Base-by-base conservation (phyloP, 2,797 vertebrate species). In the Gallinago nigripennis region DNA sequence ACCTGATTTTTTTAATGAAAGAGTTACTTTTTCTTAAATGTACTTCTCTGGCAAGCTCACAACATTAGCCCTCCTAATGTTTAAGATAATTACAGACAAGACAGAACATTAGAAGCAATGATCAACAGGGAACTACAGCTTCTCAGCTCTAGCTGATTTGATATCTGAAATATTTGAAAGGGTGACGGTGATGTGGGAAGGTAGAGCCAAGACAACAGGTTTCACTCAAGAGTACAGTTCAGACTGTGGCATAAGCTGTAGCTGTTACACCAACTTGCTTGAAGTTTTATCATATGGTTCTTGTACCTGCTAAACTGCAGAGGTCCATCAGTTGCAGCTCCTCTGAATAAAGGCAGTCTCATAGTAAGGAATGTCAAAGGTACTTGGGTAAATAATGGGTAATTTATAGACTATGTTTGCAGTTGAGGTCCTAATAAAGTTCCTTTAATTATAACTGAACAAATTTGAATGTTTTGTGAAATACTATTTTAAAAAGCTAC, bases 181-280 rank as follows among this genome's bases (percentile, higher is more conserved):
- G 0, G 7, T 65, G 43, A 16, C 0, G 0, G 31, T 35, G 21
- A 41, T 58, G 19, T 35, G 35, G 50, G 15, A 56, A 80, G 37
- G 54, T 12, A 72, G 51, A 2, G 1, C 9, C 63, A 53, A 75
- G 63, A 60, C 8, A 65, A 35, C 2, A 68, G 28, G 12, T 91
- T 51, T 71, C 25, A 82, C 17, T 16, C 31, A 57, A 71, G 20
- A 20, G 1, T 71, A 9, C 31, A 60, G 12, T 39, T 66, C 73
- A 88, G 25, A 56, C 28, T 25, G 25, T 15, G 45, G 10, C 19
- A 37, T 20, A 64, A 81, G 33, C 1, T 69, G 12, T 8, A 82
- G 6, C 13, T 75, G 8, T 78, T 78, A 39, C 25, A 68, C 8
- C 4, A 63, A 21, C 6, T 81, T 65, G 4, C 11, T 16, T 43